Base-by-base conservation (phyloP, 2,797 vertebrate species). In the Megalops cyprinoides region DNA sequence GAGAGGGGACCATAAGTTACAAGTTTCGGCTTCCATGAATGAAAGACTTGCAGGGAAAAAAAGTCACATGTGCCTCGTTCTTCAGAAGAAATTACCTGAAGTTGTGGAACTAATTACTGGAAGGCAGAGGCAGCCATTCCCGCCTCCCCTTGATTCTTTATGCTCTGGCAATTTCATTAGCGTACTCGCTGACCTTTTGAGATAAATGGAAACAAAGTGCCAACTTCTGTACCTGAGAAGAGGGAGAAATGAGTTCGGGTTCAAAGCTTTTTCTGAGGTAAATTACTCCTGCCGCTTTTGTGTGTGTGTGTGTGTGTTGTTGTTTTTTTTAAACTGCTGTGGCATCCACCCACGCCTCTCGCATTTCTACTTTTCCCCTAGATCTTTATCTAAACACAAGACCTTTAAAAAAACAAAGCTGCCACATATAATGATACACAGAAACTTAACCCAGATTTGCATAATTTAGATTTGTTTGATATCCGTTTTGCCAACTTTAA, bases 41-140 rank as follows among this genome's bases (percentile, higher is more conserved):
- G 60, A 23, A 25, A 34, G 58, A 20, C 75, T 34, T 7, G n/a
- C 3, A 65, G 44, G 10, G 8, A 23, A 34, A 76, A 46, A 51
- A 20, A 58, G 9, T 75, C 3, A 10, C 2, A 28, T 25, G 25
- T 25, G 42, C 37, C 80, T 55, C n/a, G 3, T 75, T 56, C 31
- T 76, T 37, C 28, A 76, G 49, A 56, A 23, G 74, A 42, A 77
- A 49, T 62, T 60, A 82, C 76, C 76, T 78, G 76, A 51, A 48
- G 62, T 31, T 78, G 62, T 56, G 76, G 65, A 73, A 60, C 62
- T 73, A 71, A 82, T 82, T 78, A 71, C 39, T 31, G 65, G 46
- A 7, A 20, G 28, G 60, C 46, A 34, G 34, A 42, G 65, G 65
- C 48, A 10, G 34, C 6, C 2, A 20, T 0, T 10, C 20, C 49